Conservation (phyloP, 2,888 invertebrate species). For the Lapara coniferarum region DNA sequence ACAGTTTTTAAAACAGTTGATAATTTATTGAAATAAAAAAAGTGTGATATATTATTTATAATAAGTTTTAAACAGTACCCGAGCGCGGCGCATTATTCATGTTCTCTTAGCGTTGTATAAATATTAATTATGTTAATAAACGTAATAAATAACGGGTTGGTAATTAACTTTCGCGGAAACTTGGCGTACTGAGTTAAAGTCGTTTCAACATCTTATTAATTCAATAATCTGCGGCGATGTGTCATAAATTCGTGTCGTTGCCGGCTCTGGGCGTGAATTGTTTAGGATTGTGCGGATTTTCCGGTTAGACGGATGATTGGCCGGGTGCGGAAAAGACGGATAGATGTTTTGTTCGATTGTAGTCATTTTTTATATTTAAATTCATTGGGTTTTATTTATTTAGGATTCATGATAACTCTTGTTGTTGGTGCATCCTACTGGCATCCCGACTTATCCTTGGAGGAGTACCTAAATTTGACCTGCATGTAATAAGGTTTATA, state of each 20-base stretch:
- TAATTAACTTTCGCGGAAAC: constrained; percentile 40
- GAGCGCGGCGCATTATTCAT: constrained; percentile 28
- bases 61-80: constrained; percentile 26
- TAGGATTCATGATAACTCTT: too few species aligned
- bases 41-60: constrained; percentile 35
- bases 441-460: too few species aligned
- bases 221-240: constrained; percentile 35
- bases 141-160: constrained; percentile 36
- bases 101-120: constrained; percentile 31
- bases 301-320: constrained; percentile 13
- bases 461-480: too few species aligned
- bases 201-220: constrained; percentile 43
- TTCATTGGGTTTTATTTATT: too few species aligned
- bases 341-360: neutral
- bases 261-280: constrained; percentile 4
- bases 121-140: constrained; percentile 33
- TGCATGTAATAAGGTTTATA: too few species aligned
- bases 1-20: constrained; percentile 10
- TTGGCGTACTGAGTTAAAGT: constrained; percentile 21
- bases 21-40: constrained; percentile 19
- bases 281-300: constrained; percentile 22
- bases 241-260: constrained; percentile 31
- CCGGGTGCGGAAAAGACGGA: constrained; percentile 4
- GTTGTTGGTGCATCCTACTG: too few species aligned
- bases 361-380: too few species aligned